phyloP scores from a whole-genome alignment of 2,888 invertebrate genomes.

The Criorhina ranunculi region DNA sequence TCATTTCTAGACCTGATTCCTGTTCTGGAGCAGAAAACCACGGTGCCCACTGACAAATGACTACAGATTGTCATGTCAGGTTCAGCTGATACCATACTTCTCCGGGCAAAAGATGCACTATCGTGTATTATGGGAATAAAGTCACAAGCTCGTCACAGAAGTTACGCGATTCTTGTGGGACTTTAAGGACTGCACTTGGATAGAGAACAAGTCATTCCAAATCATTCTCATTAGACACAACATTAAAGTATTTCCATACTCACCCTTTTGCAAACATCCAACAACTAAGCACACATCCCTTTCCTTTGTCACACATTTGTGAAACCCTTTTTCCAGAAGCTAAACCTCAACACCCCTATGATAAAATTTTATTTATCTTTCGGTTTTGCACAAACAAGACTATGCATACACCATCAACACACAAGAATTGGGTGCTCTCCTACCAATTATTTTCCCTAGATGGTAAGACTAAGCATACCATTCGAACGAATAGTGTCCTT shows the following conservation, averaged over 20 bases:
- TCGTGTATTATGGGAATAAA: too few relatives aligned
- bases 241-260: constrained; percentile 13
- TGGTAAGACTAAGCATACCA: constrained; percentile 46
- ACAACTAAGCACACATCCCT: not conserved
- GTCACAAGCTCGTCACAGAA: too few relatives aligned
- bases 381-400: constrained; percentile 36
- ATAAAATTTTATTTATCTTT: constrained; percentile 67
- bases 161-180: too few relatives aligned
- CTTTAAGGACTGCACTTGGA: too few relatives aligned
- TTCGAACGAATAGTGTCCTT: constrained; percentile 41
- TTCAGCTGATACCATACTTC: too few relatives aligned
- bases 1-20: too few relatives aligned
- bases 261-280: not conserved
- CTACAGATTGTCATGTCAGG: too few relatives aligned
- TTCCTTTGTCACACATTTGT: not conserved
- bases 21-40: too few relatives aligned
- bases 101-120: too few relatives aligned
- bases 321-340: constrained; percentile 33
- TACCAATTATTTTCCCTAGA: constrained; percentile 11
- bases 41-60: too few relatives aligned
- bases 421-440: not conserved
- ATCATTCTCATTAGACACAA: constrained; percentile 7
- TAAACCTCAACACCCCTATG: constrained; percentile 22
- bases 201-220: not conserved
- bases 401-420: not conserved